Percentiles rank a stretch among this genome's conserved stretches.
phyloP scores from a whole-genome alignment of 2,797 vertebrate genomes.

The Ambastaia sidthimunki region DNA sequence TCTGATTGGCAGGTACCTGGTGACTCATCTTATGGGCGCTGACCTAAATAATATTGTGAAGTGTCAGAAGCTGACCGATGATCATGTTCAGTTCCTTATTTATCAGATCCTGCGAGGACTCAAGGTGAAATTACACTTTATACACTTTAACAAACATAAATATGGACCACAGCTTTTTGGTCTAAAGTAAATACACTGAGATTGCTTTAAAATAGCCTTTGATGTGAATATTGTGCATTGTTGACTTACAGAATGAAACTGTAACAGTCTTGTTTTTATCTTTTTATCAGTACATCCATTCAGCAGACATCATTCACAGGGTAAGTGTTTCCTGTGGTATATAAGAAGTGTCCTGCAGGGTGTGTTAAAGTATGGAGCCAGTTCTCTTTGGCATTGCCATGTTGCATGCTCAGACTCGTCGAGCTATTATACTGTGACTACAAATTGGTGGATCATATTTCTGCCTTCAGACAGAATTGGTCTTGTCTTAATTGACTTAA shows the following conservation, averaged over 20 bases:
- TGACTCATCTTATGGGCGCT: slow-evolving; percentile 98
- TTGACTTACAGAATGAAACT: background rate
- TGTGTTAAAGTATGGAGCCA: background rate
- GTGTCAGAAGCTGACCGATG: slow-evolving; percentile 98
- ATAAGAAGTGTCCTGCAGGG: background rate
- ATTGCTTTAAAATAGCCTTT: background rate
- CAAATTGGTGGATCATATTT: background rate
- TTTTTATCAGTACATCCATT: slow-evolving; percentile 91
- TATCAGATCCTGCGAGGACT: slow-evolving; percentile 97
- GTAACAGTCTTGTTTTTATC: slow-evolving; percentile 19
- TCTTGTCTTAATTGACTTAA: background rate
- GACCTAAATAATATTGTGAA: slow-evolving; percentile 99
- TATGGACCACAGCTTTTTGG: background rate
- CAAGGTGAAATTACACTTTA: slow-evolving; percentile 81
- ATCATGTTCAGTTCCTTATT: slow-evolving; percentile 99
- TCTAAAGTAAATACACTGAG: background rate
- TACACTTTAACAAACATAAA: background rate
- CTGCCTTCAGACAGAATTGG: background rate
- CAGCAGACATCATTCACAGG: slow-evolving; percentile 97
- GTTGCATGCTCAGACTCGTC: background rate
- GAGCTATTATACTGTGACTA: slow-evolving; percentile 7
- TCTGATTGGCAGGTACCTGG: slow-evolving; percentile 85
- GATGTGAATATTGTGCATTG: background rate
- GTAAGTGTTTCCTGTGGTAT: slow-evolving; percentile 75
- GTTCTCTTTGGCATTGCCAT: background rate